Evolutionary conservation across 2,888 invertebrate genomes (phyloP).

Genomic region (Pseudanteris insignis): DNA sequence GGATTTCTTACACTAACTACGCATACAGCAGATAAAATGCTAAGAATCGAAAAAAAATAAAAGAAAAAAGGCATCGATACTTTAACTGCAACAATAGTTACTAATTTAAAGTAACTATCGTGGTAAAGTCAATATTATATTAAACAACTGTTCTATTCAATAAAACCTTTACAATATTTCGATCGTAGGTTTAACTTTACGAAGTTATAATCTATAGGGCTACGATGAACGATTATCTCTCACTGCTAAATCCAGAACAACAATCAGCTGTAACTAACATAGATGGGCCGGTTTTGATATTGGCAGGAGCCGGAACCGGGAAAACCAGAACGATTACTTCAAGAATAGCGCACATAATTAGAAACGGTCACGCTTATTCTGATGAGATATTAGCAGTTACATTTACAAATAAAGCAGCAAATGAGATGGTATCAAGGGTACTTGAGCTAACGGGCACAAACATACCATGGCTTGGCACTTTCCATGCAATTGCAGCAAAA

Average conservation of each 20-base stretch:
- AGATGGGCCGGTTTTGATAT: conserved; percentile 15
- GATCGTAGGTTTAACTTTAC: conserved; percentile 16
- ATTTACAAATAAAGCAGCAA: conserved; percentile 24
- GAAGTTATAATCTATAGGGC: conserved; percentile 17
- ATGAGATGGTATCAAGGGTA: conserved; percentile 18
- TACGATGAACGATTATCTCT: conserved; percentile 18
- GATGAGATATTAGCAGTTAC: conserved; percentile 17
- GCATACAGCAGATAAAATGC: conserved; percentile 17
- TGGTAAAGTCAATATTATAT: conserved; percentile 24
- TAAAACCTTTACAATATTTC: conserved; percentile 17
- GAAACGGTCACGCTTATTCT: conserved; percentile 6
- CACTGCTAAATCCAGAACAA: conserved; percentile 17
- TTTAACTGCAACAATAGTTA: conserved; percentile 25
- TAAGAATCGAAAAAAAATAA: conserved; percentile 19
- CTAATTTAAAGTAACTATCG: conserved; percentile 21
- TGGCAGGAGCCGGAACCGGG: conserved; percentile 29
- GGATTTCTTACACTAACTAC: too few relatives aligned
- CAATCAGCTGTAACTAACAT: conserved; percentile 12
- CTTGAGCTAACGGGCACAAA: conserved; percentile 4
- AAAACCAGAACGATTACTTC: conserved; percentile 19
- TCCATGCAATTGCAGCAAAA: conserved; percentile 16
- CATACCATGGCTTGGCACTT: conserved; percentile 17
- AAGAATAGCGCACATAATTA: conserved; percentile 23
- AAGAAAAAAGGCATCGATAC: conserved; percentile 22
- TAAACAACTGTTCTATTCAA: conserved; percentile 16